These are phyloP conservation scores for Falco punctatus DNA, from an alignment of 2,113 vertebrate genomes.

Conservation along the genomic window DNA sequence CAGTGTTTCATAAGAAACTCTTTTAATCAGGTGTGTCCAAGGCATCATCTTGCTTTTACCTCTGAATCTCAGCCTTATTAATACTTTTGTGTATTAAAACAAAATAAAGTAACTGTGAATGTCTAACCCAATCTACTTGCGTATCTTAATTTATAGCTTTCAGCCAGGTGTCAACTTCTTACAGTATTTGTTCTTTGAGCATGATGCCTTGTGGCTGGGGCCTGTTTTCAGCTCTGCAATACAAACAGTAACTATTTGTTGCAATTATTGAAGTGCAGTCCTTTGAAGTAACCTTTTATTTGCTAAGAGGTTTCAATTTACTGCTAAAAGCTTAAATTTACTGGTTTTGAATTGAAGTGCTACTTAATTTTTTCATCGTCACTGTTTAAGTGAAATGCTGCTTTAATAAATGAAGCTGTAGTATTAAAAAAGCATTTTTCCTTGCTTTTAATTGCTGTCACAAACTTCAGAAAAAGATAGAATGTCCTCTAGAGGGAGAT, in stretches of 20 bases:
- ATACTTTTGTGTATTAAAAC: neutral
- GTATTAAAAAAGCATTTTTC: neutral
- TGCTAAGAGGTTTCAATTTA: neutral
- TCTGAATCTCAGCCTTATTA: neutral
- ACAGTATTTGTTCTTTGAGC: neutral
- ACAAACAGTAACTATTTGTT: neutral
- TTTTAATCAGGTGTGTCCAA: neutral
- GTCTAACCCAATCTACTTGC: neutral
- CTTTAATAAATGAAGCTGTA: neutral
- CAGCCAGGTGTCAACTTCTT: neutral
- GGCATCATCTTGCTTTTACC: accelerated
- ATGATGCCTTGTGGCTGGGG: neutral
- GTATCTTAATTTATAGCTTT: neutral
- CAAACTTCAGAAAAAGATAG: neutral
- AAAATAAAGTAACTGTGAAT: neutral
- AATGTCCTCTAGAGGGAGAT: conserved; percentile 61
- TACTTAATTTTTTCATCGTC: neutral
- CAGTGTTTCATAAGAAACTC: accelerated
- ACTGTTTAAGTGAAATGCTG: neutral
- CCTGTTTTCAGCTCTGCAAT: neutral
- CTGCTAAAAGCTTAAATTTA: neutral
- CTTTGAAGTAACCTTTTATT: neutral
- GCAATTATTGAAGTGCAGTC: neutral
- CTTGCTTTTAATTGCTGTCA: neutral
- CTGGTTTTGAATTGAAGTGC: neutral